Evolutionary conservation across 1,140 invertebrate genomes (phyloP), one percentile per base, ranked within the genome.

Genomic region (Metaphire vulgaris): DNA sequence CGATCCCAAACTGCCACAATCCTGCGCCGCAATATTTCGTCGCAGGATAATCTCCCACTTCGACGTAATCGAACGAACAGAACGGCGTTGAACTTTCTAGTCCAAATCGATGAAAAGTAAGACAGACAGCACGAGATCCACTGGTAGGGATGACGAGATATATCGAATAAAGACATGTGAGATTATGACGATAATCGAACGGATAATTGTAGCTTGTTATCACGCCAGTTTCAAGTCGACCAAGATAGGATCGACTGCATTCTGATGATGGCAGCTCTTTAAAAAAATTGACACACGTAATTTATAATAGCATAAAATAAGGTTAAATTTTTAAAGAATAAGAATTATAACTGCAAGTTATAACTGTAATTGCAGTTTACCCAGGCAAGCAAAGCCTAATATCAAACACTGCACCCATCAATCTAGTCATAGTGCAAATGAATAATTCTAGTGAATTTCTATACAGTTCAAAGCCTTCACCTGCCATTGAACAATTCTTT

Each of bases 1-100:
- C 1, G 2, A 66, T 41, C 30, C 75, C 75, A 33, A 64, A 72
- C 30, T 72, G 69, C 75, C 75, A 76, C 16, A 72, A 31, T 32
- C 75, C 75, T 28, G 29, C 28, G n/a, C 33, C 69, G 31, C 75
- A 76, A 26, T 76, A 76, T 33, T 76, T 76, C 6, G 34, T 72
- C 6, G 30, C 30, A 2, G 69, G 6, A 32, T 30, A 29, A 71
- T 26, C 33, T 31, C 33, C 32, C 32, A 74, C 65, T 32, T 76
- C 69, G 2, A 76, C 32, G 30, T 72, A 76, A 69, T 76, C 75
- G n/a, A 72, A 76, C 28, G 71, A 76, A 32, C 75, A 76, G 64
- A 76, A 76, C 2, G 71, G 75, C 14, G 71, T 72, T 1, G 69
- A 72, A 21, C n/a, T 72, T 34, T 76, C 75, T 28, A 76, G 34